A percentile compares a stretch with the other conserved stretches of the same genome.
phyloP scores from a whole-genome alignment of 2,888 invertebrate species.

The Metallyticus violacea region DNA sequence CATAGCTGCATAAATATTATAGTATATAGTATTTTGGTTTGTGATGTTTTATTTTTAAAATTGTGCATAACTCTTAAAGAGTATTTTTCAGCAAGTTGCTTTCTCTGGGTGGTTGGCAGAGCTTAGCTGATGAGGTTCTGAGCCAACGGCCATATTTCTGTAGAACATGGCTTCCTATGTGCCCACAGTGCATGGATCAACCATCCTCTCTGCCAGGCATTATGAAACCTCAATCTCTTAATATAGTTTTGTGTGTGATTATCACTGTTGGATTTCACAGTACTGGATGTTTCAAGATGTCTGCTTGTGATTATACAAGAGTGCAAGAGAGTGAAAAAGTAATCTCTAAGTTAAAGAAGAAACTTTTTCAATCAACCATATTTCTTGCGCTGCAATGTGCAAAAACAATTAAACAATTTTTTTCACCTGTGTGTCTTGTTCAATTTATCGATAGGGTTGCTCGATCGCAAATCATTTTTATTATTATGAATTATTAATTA shows the following conservation, averaged over 20 bases:
- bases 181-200: not conserved
- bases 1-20: not conserved
- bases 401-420: conserved; percentile 13
- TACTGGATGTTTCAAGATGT: not conserved
- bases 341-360: not conserved
- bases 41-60: not conserved
- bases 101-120: not conserved
- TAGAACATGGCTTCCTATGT: conserved; percentile 2
- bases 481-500: conserved; percentile 21
- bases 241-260: not conserved
- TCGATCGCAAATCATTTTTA: conserved; percentile 24
- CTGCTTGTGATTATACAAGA: not conserved
- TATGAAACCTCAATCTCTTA: not conserved
- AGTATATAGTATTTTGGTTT: not conserved
- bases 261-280: not conserved
- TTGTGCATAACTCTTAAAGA: too few species aligned
- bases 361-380: conserved; percentile 12
- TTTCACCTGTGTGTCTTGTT: conserved; percentile 31
- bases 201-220: not conserved
- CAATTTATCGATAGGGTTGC: conserved; percentile 16
- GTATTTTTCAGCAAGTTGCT: not conserved
- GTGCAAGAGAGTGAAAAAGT: not conserved
- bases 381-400: conserved; percentile 6
- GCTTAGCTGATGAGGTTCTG: not conserved
- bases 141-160: not conserved